phyloP scores from a whole-genome alignment of 2,113 vertebrate species.

The Phalacrocorax carbo region DNA sequence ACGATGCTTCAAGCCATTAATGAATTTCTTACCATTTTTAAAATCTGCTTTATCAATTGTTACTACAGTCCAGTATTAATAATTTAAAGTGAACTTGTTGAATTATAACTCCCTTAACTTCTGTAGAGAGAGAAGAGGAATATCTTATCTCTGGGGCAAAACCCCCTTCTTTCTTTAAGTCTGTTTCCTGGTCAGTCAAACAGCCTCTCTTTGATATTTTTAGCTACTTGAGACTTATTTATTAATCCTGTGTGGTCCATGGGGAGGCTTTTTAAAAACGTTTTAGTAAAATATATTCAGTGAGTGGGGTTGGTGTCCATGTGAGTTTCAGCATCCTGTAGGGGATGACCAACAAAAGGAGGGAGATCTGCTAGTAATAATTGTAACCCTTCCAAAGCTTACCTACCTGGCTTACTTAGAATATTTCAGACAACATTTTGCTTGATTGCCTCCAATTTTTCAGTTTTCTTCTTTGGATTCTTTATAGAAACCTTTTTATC shows the following conservation, averaged over 20 bases:
- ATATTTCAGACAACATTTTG: neutral
- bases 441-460: neutral
- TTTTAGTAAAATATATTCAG: neutral
- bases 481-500: neutral
- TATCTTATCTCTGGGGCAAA: neutral
- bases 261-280: neutral
- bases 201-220: neutral
- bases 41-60: neutral
- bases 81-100: slow-evolving; percentile 21
- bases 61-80: neutral
- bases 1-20: neutral
- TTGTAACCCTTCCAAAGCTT: neutral
- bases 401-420: neutral
- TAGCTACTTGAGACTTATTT: slow-evolving; percentile 13
- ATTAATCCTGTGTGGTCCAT: neutral
- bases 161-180: neutral
- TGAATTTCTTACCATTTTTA: neutral
- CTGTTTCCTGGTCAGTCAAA: neutral
- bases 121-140: neutral
- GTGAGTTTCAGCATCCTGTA: neutral
- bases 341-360: neutral
- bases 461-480: neutral
- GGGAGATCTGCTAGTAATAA: neutral
- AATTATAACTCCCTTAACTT: neutral
- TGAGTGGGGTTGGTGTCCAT: neutral